Conservation (phyloP, 2,113 vertebrate species). For the Neodon shergylaensis region DNA sequence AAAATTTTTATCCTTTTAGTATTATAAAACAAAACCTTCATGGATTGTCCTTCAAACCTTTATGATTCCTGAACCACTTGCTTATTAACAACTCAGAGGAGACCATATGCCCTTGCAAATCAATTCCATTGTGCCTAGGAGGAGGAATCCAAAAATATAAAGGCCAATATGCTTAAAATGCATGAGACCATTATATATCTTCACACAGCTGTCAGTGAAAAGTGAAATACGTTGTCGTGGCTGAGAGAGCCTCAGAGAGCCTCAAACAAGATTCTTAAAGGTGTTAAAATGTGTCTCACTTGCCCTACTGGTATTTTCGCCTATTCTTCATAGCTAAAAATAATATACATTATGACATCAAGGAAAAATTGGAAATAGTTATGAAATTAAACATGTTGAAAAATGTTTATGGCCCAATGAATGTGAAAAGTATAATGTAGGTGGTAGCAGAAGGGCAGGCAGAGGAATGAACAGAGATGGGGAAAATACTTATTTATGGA, state of each 20-base stretch:
- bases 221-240: not conserved
- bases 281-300: not conserved
- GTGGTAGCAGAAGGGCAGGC: not conserved
- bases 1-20: not conserved
- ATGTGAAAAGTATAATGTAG: not conserved
- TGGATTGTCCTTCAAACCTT: not conserved
- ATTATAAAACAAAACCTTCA: not conserved
- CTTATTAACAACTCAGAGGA: slow-evolving; percentile 10
- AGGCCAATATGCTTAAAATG: slow-evolving; percentile 51
- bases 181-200: slow-evolving; percentile 28
- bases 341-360: not conserved
- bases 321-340: not conserved
- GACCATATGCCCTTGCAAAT: not conserved
- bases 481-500: not conserved
- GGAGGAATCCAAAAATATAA: slow-evolving; percentile 2
- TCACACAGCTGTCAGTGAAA: not conserved
- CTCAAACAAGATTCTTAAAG: not conserved
- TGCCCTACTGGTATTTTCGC: not conserved
- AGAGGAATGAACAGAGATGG: not conserved
- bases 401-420: not conserved
- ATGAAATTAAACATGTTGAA: not conserved
- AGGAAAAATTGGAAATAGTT: not conserved
- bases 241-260: not conserved
- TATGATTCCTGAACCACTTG: not conserved
- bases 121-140: not conserved